Evolutionary conservation across 2,113 vertebrate species (phyloP).

Genomic region (Callospermophilus lateralis): DNA sequence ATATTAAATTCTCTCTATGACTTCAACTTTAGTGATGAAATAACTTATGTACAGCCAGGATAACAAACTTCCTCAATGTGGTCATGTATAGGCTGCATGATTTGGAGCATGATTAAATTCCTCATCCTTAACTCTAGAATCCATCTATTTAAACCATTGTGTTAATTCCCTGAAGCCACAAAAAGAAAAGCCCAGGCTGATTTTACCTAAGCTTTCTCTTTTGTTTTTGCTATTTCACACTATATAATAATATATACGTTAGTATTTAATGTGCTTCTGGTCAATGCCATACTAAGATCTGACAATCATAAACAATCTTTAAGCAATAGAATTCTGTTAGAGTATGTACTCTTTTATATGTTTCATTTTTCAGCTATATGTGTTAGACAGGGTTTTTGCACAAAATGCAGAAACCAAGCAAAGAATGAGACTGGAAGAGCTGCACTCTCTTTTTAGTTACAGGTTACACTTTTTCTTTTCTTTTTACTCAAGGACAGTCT

Average conservation of each 20-base stretch:
- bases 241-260: neutral
- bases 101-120: neutral
- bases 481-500: neutral
- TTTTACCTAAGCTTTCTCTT: neutral
- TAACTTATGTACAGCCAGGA: neutral
- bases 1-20: neutral
- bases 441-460: neutral
- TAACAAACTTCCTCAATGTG: neutral
- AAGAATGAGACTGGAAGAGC: neutral
- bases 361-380: neutral
- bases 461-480: neutral
- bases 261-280: neutral
- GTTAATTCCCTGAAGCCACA: neutral
- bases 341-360: neutral
- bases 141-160: neutral
- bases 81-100: accelerated
- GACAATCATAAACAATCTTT: neutral
- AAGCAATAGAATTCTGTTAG: neutral
- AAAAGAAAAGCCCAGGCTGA: neutral
- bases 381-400: neutral
- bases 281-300: neutral
- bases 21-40: neutral
- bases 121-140: neutral
- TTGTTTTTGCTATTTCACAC: neutral
- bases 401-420: neutral